Evolutionary conservation across 1,140 invertebrate species (phyloP).

Genomic region (Cataglyphis hispanica): DNA sequence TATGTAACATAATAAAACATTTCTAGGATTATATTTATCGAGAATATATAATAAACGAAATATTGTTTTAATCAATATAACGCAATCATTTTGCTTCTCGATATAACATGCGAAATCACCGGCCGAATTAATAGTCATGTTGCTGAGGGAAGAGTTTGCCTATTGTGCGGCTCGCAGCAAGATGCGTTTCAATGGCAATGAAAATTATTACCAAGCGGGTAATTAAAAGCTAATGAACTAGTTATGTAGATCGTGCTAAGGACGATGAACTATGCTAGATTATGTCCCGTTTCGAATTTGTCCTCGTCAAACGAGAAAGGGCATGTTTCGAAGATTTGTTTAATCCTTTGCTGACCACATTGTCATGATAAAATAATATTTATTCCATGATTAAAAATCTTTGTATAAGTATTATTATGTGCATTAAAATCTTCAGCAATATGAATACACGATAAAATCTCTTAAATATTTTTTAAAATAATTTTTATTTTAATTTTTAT

Average conservation of each 20-base stretch:
- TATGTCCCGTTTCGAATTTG: constrained; percentile 20
- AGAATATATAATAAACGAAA: neutral
- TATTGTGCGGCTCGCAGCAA: constrained; percentile 65
- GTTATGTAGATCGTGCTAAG: constrained; percentile 71
- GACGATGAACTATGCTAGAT: constrained; percentile 49
- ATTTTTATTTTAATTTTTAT: neutral
- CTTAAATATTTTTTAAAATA: neutral
- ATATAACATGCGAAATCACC: constrained; percentile 36
- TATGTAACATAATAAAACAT: too few species aligned
- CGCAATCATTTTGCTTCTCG: constrained; percentile 10
- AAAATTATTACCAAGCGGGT: constrained; percentile 71
- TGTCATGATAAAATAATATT: constrained; percentile 6
- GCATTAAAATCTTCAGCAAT: neutral
- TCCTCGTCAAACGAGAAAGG: neutral
- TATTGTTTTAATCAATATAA: neutral
- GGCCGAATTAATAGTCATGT: constrained; percentile 69
- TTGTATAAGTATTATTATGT: neutral
- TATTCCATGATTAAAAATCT: neutral
- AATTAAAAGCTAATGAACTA: constrained; percentile 78
- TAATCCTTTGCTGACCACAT: neutral
- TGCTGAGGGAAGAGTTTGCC: constrained; percentile 67
- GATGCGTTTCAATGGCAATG: constrained; percentile 73
- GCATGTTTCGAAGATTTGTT: constrained; percentile 4
- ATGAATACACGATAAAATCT: neutral
- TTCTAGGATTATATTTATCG: neutral